Evolutionary conservation across 2,888 invertebrate genomes (phyloP), one percentile per base, ranked within the genome.

Genomic region (Monoplex corrugatus): DNA sequence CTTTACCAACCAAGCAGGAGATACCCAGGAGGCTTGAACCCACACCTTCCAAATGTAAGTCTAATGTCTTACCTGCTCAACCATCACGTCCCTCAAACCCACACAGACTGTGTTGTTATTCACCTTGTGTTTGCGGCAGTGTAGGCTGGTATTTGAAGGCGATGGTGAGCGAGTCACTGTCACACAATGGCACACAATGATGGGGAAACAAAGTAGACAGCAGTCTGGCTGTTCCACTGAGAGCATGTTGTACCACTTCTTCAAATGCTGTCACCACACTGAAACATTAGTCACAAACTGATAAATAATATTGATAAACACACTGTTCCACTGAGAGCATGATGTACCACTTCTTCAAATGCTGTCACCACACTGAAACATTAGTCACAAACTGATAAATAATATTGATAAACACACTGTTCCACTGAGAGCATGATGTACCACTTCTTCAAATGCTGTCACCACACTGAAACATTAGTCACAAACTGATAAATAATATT

Each of bases 181-280:
- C 96, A 89, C 94, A 93, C 35, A 96, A 89, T 2, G 95, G 94
- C 91, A 95, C 95, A 91, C 96, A 95, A 92, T 96, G 96, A 23
- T 96, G 92, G 1, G 95, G 95, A 90, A 96, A 96, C 86, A 96
- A 92, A 43, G 94, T 93, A 86, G 94, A 93, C 80, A 94, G 89
- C 43, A 95, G 94, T 38, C 93, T 90, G 68, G 95, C 96, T 16
- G 95, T 95, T 89, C 94, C 94, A 90, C 95, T 94, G 68, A 96
- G 90, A 6, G 95, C 95, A n/a, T 93, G 89, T 8, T 93, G 90
- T 40, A 96, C 95, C 91, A 95, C 94, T 50, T 91, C 92, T 90
- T 95, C 94, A 93, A 95, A 95, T 89, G 94, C 95, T 40, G 92
- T 89, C 78, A 94, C 94, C 84, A 96, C 92, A 89, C 96, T 96